A percentile compares a stretch with the other conserved stretches of the same genome.
Conservation (phyloP, 1,140 invertebrate species). For the Neodiprion pinetum region DNA sequence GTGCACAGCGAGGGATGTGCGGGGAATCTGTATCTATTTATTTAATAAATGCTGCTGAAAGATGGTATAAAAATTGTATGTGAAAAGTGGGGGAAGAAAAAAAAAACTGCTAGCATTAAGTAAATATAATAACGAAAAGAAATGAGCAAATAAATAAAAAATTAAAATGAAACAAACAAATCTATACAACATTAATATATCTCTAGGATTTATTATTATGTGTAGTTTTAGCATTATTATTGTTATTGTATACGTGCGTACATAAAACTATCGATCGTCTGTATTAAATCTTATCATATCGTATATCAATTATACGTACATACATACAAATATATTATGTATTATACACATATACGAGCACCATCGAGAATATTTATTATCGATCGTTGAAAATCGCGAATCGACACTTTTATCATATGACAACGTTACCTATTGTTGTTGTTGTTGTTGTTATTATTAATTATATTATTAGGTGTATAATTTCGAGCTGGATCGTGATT, state of each 20-base stretch:
- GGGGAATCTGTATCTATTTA: conserved; percentile 42
- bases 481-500: too few species aligned
- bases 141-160: conserved; percentile 17
- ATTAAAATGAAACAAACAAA: conserved; percentile 17
- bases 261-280: too few species aligned
- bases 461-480: too few species aligned
- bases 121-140: conserved; percentile 12
- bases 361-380: too few species aligned
- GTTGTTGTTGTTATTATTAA: too few species aligned
- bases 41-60: conserved; percentile 10
- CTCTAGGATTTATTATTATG: conserved; percentile 38
- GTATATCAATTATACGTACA: conserved; percentile 22
- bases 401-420: too few species aligned
- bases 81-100: conserved; percentile 22
- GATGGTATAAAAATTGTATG: conserved; percentile 24
- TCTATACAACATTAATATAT: conserved; percentile 32
- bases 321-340: conserved; percentile 22
- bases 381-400: too few species aligned
- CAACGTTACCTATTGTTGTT: too few species aligned
- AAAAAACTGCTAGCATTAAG: conserved; percentile 20
- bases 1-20: conserved; percentile 26
- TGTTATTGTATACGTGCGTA: too few species aligned
- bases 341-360: too few species aligned
- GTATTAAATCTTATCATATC: background rate
- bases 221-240: conserved; percentile 15